A percentile compares a stretch with the other conserved stretches of the same genome.
Evolutionary conservation across 2,113 vertebrate genomes (phyloP).

Genomic region (Rhabdomys dilectus): DNA sequence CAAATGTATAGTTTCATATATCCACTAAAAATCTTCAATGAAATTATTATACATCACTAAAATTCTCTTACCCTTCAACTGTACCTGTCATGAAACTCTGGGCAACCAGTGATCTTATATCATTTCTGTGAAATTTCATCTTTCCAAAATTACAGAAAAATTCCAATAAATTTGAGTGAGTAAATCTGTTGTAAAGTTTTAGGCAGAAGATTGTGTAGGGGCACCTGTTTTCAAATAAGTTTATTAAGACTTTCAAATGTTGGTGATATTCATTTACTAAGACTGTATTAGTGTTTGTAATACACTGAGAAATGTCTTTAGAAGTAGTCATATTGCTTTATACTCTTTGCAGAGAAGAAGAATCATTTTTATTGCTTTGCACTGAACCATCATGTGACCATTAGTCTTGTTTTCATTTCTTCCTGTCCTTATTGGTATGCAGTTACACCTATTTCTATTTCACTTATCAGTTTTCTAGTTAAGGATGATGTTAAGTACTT

Average conservation of each 20-base stretch:
- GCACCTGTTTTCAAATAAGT: neutral
- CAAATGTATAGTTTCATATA: neutral
- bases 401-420: neutral
- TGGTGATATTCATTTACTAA: neutral
- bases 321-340: neutral
- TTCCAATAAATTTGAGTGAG: neutral
- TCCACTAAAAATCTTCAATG: neutral
- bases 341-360: neutral
- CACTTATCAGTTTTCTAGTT: neutral
- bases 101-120: neutral
- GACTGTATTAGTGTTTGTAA: neutral
- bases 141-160: neutral
- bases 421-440: neutral
- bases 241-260: neutral
- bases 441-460: neutral
- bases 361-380: neutral
- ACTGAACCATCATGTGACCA: neutral
- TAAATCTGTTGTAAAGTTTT: neutral
- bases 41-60: neutral
- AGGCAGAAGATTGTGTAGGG: neutral
- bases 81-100: neutral
- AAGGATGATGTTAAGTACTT: neutral
- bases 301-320: neutral
- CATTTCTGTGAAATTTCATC: neutral
- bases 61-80: neutral